Conservation (phyloP, 1,140 invertebrate genomes). For the Belonocnema kinseyi region DNA sequence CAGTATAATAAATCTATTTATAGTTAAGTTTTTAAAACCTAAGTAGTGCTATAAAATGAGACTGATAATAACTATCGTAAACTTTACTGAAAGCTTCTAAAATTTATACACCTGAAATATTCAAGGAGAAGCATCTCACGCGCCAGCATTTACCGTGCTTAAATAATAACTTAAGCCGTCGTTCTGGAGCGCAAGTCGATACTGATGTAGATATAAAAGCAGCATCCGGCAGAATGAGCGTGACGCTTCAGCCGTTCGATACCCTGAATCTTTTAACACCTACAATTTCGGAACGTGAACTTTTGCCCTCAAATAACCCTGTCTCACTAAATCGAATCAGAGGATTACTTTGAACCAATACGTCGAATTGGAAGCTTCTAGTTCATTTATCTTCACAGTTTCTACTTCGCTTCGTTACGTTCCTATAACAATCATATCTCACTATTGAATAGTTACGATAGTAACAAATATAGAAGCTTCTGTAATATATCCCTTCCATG, state of each 20-base stretch:
- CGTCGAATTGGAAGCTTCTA: not conserved
- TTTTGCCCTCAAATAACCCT: constrained; percentile 30
- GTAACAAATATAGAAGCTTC: not conserved
- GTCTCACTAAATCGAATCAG: constrained; percentile 15
- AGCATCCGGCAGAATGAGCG: constrained; percentile 19
- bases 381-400: constrained; percentile 14
- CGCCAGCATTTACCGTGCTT: constrained; percentile 15
- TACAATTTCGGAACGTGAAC: constrained; percentile 37
- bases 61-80: not conserved
- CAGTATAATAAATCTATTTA: no score
- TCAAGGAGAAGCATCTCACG: constrained; percentile 6
- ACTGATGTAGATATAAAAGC: constrained; percentile 20
- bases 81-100: constrained; percentile 5
- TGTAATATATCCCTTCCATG: not conserved
- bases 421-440: not conserved
- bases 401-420: not conserved
- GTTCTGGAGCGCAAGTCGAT: constrained; percentile 18
- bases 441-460: not conserved
- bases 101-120: constrained; percentile 22
- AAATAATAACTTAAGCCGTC: constrained; percentile 28
- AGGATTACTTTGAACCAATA: constrained; percentile 7
- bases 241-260: constrained; percentile 36
- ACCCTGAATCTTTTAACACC: constrained; percentile 36
- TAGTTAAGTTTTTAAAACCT: no score
- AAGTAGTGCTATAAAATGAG: not conserved